A percentile compares a stretch with the other conserved stretches of the same genome.
Conservation (phyloP, 2,113 vertebrate genomes). For the Mustelus asterias region DNA sequence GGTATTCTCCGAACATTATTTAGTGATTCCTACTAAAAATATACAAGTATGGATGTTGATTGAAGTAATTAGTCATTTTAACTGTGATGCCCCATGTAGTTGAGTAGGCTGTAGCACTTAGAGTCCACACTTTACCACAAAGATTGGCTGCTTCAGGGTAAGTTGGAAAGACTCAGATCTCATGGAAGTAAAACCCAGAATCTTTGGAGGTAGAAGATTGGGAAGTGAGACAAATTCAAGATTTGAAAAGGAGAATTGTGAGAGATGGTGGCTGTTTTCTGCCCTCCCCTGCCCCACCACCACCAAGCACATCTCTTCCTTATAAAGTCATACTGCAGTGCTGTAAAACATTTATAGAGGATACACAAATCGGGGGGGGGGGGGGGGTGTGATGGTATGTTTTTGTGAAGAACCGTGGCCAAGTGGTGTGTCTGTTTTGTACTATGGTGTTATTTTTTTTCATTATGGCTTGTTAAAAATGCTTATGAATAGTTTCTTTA, state of each 20-base stretch:
- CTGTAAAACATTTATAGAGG: constrained; percentile 34
- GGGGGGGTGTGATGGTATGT: neutral
- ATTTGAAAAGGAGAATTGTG: neutral
- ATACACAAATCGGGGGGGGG: neutral
- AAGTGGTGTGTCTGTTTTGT: constrained; percentile 35
- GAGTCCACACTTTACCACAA: neutral
- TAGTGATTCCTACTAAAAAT: neutral
- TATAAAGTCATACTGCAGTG: constrained; percentile 19
- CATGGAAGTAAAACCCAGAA: neutral
- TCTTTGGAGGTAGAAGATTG: neutral
- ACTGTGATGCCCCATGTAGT: neutral
- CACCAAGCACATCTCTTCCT: neutral
- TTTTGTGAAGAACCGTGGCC: constrained; percentile 20
- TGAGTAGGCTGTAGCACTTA: neutral
- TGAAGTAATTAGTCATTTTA: neutral
- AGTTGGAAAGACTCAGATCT: neutral
- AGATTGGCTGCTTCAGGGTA: neutral
- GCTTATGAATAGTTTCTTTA: constrained; percentile 37
- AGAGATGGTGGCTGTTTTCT: neutral
- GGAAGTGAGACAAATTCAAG: neutral
- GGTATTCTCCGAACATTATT: neutral
- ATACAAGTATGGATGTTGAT: neutral
- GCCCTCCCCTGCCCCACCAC: neutral
- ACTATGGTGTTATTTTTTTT: constrained; percentile 26
- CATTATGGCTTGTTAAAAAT: constrained; percentile 34